Evolutionary conservation across 2,888 invertebrate species (phyloP).

Genomic region (Philereme vetulata): DNA sequence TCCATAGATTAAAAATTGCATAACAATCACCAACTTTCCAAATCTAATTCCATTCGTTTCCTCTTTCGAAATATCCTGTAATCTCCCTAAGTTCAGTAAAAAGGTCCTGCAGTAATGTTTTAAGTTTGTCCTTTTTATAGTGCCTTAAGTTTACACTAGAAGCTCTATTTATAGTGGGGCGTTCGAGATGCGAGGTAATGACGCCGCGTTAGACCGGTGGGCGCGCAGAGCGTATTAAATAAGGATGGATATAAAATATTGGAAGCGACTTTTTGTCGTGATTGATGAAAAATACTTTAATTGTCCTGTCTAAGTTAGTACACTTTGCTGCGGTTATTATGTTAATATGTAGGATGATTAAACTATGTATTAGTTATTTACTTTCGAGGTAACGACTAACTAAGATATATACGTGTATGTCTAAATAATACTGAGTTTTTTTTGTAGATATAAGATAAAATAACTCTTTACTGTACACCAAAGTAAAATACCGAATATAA

Average conservation of each 20-base stretch:
- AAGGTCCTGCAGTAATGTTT: conserved; percentile 18
- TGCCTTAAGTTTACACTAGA: conserved; percentile 29
- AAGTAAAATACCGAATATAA: too few relatives aligned
- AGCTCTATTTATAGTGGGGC: conserved; percentile 23
- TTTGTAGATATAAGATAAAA: too few relatives aligned
- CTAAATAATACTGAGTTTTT: too few relatives aligned
- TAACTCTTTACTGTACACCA: too few relatives aligned
- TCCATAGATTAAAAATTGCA: background rate
- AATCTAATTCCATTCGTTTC: conserved; percentile 8
- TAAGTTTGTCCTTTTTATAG: conserved; percentile 27
- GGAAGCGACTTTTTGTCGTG: conserved; percentile 8
- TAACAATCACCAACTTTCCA: conserved; percentile 5
- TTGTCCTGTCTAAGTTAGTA: too few relatives aligned
- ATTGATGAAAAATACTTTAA: background rate
- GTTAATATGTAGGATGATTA: too few relatives aligned
- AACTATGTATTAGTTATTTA: too few relatives aligned
- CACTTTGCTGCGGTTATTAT: too few relatives aligned
- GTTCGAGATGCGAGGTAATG: conserved; percentile 26
- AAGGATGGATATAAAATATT: background rate
- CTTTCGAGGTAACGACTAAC: too few relatives aligned
- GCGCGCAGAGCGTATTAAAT: conserved; percentile 8
- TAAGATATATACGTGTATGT: too few relatives aligned
- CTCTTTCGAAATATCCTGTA: conserved; percentile 14
- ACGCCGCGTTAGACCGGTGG: conserved; percentile 10
- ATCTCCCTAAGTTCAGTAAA: conserved; percentile 14